These are phyloP conservation scores for Habrosyne pyritoides DNA, from an alignment of 2,888 invertebrate genomes.

Conservation along the genomic window DNA sequence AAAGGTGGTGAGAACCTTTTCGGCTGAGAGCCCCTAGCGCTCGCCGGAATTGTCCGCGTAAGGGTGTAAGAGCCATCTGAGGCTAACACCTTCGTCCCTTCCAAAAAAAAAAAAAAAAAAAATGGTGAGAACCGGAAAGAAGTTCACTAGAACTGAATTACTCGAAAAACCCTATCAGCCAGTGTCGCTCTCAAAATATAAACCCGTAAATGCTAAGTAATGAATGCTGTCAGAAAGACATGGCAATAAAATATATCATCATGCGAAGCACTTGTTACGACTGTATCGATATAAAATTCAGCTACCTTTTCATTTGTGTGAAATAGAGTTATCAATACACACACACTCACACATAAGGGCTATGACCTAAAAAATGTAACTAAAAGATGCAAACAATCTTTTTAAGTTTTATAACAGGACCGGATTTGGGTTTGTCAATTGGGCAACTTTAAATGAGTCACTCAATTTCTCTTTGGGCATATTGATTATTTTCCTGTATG, in stretches of 20 bases:
- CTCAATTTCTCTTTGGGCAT: neutral
- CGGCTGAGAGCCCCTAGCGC: too few relatives aligned
- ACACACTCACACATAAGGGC: conserved; percentile 30
- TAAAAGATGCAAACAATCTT: conserved; percentile 82
- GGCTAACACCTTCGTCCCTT: too few relatives aligned
- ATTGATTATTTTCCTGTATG: neutral
- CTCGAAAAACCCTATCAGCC: too few relatives aligned
- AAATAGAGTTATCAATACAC: conserved; percentile 30
- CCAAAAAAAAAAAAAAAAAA: too few relatives aligned
- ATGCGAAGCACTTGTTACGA: neutral
- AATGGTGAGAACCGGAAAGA: too few relatives aligned
- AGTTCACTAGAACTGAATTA: too few relatives aligned
- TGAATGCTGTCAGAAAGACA: neutral
- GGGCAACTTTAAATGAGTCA: conserved; percentile 3
- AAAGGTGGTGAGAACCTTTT: too few relatives aligned
- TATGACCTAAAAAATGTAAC: conserved; percentile 77
- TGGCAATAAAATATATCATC: neutral
- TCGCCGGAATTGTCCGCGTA: too few relatives aligned
- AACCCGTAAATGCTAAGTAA: too few relatives aligned
- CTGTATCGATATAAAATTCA: conserved; percentile 3
- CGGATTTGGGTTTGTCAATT: conserved; percentile 37
- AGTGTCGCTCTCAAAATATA: too few relatives aligned
- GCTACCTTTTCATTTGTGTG: neutral
- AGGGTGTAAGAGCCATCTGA: too few relatives aligned
- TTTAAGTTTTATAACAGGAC: conserved; percentile 72